Evolutionary conservation across 2,888 invertebrate species (phyloP).

Genomic region (Monoplex corrugatus): DNA sequence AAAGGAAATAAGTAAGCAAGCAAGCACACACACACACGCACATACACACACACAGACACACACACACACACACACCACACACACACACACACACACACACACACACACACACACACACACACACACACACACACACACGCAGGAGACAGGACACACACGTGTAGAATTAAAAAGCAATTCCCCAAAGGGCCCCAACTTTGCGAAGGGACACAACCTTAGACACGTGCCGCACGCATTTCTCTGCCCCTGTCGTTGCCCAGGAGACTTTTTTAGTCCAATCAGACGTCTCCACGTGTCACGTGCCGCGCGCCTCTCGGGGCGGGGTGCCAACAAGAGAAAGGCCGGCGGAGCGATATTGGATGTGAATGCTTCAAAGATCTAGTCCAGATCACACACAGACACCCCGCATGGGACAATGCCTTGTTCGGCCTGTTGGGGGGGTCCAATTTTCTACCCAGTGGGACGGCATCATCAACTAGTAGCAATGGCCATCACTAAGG

Average conservation of each 20-base stretch:
- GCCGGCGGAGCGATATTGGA: slow-evolving; percentile 33
- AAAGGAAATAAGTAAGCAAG: background rate
- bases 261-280: slow-evolving; percentile 47
- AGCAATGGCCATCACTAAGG: too few species aligned
- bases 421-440: too few species aligned
- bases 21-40: background rate
- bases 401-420: background rate
- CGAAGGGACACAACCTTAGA: background rate
- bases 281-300: slow-evolving; percentile 33
- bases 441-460: too few species aligned
- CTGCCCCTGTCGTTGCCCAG: slow-evolving; percentile 32
- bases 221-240: slow-evolving; percentile 23
- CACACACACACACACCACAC: background rate
- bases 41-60: background rate
- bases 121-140: background rate
- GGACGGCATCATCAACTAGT: too few species aligned
- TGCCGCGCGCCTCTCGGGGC: slow-evolving; percentile 25
- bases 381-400: background rate
- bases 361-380: slow-evolving; percentile 21
- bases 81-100: background rate
- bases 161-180: background rate
- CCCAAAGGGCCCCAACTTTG: background rate
- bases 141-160: background rate
- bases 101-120: background rate
- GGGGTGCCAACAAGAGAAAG: slow-evolving; percentile 25